Evolutionary conservation across 2,113 vertebrate genomes (phyloP).

Genomic region (Anoura caudifer): DNA sequence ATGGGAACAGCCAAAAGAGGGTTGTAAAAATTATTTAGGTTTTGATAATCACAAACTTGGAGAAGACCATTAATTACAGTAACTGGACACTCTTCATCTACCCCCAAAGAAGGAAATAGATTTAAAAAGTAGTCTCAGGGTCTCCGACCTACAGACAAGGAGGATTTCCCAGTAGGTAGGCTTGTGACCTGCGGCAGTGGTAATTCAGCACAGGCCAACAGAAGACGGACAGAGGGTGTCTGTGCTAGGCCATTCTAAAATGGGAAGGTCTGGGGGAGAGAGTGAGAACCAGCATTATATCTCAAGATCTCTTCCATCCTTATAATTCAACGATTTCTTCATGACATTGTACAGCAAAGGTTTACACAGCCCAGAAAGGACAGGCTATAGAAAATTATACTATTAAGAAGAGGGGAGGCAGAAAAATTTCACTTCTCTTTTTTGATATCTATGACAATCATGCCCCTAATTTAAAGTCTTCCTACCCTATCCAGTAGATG

Average conservation of each 20-base stretch:
- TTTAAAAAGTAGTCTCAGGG: not conserved
- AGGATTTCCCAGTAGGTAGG: not conserved
- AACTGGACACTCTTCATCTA: not conserved
- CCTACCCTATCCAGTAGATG: not conserved
- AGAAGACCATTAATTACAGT: not conserved
- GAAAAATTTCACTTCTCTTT: not conserved
- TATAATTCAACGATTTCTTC: not conserved
- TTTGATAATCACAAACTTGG: not conserved
- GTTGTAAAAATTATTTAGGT: not conserved
- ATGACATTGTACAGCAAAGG: not conserved
- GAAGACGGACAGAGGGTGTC: not conserved
- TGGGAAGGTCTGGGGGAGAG: not conserved
- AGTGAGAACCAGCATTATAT: not conserved
- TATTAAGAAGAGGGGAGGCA: not conserved
- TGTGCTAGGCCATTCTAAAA: not conserved
- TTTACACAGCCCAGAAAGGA: not conserved
- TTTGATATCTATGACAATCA: not conserved
- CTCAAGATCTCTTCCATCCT: not conserved
- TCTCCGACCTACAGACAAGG: not conserved
- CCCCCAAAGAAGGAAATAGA: not conserved
- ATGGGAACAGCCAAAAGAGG: not conserved
- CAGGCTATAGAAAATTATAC: not conserved
- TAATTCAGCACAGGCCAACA: not conserved
- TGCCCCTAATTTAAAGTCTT: not conserved
- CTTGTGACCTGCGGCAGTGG: not conserved